Percentiles rank a stretch among this genome's conserved stretches.
Evolutionary conservation across 2,113 vertebrate species (phyloP).

Genomic region (Lagopus leucura): DNA sequence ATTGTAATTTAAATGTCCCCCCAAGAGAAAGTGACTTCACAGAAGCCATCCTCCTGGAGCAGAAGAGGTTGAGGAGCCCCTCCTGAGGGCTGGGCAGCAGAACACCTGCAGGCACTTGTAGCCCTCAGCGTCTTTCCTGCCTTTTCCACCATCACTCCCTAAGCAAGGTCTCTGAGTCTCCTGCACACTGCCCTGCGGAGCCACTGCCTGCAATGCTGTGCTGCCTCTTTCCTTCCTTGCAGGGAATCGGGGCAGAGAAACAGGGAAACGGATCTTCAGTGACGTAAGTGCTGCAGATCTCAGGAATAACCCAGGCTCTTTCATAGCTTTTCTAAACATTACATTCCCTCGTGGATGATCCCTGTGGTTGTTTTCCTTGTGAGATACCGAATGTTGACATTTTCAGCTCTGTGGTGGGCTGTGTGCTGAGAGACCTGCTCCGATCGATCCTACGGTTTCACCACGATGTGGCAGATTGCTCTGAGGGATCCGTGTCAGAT

Average conservation of each 20-base stretch:
- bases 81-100: neutral
- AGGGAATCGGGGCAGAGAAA: slow-evolving; percentile 9
- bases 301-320: neutral
- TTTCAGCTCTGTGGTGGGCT: neutral
- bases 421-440: neutral
- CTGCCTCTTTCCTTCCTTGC: neutral
- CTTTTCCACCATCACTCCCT: neutral
- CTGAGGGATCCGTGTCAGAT: slow-evolving; percentile 6
- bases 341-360: neutral
- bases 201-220: neutral
- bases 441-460: neutral
- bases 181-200: neutral
- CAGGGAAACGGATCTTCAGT: slow-evolving; percentile 26
- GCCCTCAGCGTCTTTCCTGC: neutral
- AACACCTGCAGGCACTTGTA: neutral
- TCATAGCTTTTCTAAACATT: neutral
- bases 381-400: neutral
- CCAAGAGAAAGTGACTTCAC: neutral
- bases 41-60: neutral
- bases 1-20: neutral
- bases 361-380: neutral
- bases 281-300: slow-evolving; percentile 11
- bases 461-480: neutral
- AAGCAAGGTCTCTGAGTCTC: accelerated
- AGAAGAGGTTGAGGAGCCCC: neutral